Evolutionary conservation across 2,113 vertebrate species (phyloP).

Genomic region (Regulus satrapa): DNA sequence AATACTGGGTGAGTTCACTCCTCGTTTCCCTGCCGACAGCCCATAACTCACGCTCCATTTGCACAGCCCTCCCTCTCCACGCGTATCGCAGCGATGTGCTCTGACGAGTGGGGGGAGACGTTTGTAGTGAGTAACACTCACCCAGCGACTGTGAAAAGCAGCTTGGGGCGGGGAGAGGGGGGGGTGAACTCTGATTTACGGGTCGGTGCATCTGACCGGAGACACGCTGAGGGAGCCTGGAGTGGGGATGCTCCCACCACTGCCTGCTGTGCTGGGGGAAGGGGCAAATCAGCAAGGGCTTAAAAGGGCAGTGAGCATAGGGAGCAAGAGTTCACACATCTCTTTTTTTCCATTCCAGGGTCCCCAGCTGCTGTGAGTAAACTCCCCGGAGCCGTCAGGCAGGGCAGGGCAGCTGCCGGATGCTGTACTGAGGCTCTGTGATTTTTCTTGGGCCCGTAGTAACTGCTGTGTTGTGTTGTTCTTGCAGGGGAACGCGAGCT

Average conservation of each 20-base stretch:
- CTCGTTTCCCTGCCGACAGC: neutral
- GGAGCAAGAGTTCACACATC: neutral
- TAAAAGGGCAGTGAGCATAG: neutral
- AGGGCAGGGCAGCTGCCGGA: neutral
- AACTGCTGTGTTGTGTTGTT: neutral
- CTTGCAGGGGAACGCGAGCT: neutral
- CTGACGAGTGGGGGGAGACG: neutral
- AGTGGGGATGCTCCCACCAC: neutral
- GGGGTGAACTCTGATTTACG: neutral
- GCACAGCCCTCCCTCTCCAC: neutral
- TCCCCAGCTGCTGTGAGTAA: neutral
- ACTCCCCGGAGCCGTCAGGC: neutral
- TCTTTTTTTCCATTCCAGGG: neutral
- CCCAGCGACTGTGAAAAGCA: neutral
- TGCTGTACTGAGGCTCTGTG: neutral
- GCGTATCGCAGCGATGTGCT: neutral
- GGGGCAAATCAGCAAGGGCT: neutral
- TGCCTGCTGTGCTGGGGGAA: neutral
- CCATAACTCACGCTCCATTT: conserved; percentile 27
- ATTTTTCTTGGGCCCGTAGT: neutral
- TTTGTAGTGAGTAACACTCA: neutral
- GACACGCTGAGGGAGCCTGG: neutral
- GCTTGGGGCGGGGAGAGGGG: neutral
- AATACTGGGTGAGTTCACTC: neutral
- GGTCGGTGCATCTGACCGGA: neutral